Conservation (phyloP, 2,888 invertebrate species). For the Drosophila subquinaria region DNA sequence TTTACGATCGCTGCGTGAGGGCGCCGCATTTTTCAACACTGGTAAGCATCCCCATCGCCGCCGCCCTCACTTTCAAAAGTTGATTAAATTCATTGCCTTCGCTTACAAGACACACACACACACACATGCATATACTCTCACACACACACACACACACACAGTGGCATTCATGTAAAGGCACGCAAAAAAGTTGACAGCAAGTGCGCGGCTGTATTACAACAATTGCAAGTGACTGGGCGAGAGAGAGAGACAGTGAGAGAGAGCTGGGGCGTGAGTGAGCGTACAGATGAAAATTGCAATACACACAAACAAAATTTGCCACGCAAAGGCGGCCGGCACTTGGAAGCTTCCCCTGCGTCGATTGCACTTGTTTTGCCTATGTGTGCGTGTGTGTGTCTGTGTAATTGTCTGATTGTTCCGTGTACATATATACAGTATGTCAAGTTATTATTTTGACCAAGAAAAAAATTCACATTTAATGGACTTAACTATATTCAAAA, state of each 20-base stretch:
- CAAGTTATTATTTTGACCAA: not conserved
- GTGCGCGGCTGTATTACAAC: slow-evolving; percentile 63
- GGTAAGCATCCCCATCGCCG: slow-evolving; percentile 61
- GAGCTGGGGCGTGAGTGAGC: slow-evolving; percentile 45
- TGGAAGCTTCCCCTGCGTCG: slow-evolving; percentile 51
- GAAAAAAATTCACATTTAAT: not conserved
- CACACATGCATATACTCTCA: slow-evolving; percentile 23
- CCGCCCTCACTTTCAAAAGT: slow-evolving; percentile 32
- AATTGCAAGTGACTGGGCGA: slow-evolving; percentile 37
- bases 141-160: slow-evolving; percentile 12
- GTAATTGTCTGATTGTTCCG: slow-evolving; percentile 56
- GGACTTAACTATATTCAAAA: not conserved
- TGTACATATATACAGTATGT: slow-evolving; percentile 2
- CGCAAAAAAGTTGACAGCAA: slow-evolving; percentile 42
- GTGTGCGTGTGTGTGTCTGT: slow-evolving; percentile 35
- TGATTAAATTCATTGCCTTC: slow-evolving; percentile 63
- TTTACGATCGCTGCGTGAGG: slow-evolving; percentile 50
- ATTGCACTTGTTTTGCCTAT: slow-evolving; percentile 10
- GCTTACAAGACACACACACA: slow-evolving; percentile 60
- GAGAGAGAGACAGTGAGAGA: slow-evolving; percentile 11
- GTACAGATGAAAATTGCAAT: slow-evolving; percentile 74
- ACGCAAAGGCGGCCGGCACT: slow-evolving; percentile 78
- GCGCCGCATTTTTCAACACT: slow-evolving; percentile 62
- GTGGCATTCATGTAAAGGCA: slow-evolving; percentile 23
- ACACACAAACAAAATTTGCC: slow-evolving; percentile 67